These are phyloP conservation scores for Nebria ingens DNA, from an alignment of 1,140 invertebrate species.

Conservation along the genomic window DNA sequence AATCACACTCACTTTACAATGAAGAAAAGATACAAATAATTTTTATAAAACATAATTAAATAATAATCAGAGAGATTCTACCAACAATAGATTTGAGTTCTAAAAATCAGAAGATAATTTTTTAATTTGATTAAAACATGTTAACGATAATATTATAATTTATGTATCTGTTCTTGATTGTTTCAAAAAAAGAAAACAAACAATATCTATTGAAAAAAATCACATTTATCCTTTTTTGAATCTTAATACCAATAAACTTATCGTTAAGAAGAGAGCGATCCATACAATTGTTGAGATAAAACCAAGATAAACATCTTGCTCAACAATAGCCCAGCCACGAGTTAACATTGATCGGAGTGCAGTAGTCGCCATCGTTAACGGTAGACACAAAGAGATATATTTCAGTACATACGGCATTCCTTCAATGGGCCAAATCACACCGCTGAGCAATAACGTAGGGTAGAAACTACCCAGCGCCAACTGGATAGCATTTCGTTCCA, in stretches of 20 bases:
- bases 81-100: too few species aligned
- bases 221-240: conserved; percentile 57
- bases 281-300: conserved; percentile 80
- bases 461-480: conserved; percentile 89
- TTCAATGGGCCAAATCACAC: conserved; percentile 82
- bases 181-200: too few species aligned
- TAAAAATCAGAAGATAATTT: too few species aligned
- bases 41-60: too few species aligned
- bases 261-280: conserved; percentile 75
- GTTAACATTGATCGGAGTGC: conserved; percentile 81
- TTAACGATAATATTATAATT: too few species aligned
- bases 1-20: not conserved
- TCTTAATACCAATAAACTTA: conserved; percentile 68
- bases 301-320: conserved; percentile 78
- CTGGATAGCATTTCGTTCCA: conserved; percentile 90
- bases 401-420: conserved; percentile 78
- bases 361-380: conserved; percentile 83
- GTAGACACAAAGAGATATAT: conserved; percentile 73
- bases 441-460: conserved; percentile 80
- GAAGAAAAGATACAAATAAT: not conserved
- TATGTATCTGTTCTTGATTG: not conserved
- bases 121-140: too few species aligned
- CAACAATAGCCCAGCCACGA: conserved; percentile 73
- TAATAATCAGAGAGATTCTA: too few species aligned
- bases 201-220: too few species aligned